phyloP scores from a whole-genome alignment of 2,888 invertebrate species.

The Eubasilissa splendida region DNA sequence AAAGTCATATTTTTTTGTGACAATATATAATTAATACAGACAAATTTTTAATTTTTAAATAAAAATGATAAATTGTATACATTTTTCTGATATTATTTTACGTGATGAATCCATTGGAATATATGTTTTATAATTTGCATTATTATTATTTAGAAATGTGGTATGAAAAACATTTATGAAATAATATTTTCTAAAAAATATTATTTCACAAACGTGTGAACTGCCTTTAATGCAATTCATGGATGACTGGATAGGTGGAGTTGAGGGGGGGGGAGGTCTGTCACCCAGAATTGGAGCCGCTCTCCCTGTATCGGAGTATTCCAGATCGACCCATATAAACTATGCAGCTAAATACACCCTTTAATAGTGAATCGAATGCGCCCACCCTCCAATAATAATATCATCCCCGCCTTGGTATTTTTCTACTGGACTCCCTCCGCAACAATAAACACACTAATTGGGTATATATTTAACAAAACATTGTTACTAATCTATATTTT shows the following conservation, averaged over 20 bases:
- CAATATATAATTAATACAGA: too few species aligned
- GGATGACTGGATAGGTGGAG: not conserved
- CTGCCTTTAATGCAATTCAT: not conserved
- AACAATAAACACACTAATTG: not conserved
- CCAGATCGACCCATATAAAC: conserved; percentile 30
- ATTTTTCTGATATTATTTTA: too few species aligned
- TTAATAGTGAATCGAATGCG: conserved; percentile 16
- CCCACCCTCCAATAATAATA: not conserved
- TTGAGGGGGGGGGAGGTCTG: not conserved
- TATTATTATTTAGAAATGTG: too few species aligned
- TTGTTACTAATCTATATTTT: too few species aligned
- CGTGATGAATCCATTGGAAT: too few species aligned
- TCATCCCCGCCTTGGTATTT: not conserved
- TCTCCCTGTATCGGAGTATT: conserved; percentile 26
- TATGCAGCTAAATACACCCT: conserved; percentile 24
- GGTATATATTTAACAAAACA: not conserved
- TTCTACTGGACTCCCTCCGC: not conserved
- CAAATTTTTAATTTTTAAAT: too few species aligned
- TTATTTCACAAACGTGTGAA: conserved; percentile 9
- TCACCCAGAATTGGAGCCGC: not conserved
- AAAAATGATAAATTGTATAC: too few species aligned
- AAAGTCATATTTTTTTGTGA: too few species aligned
- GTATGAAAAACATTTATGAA: too few species aligned
- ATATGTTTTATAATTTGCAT: too few species aligned
- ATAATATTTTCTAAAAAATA: too few species aligned